Conservation (phyloP, 2,888 invertebrate genomes). For the Elegia similella region DNA sequence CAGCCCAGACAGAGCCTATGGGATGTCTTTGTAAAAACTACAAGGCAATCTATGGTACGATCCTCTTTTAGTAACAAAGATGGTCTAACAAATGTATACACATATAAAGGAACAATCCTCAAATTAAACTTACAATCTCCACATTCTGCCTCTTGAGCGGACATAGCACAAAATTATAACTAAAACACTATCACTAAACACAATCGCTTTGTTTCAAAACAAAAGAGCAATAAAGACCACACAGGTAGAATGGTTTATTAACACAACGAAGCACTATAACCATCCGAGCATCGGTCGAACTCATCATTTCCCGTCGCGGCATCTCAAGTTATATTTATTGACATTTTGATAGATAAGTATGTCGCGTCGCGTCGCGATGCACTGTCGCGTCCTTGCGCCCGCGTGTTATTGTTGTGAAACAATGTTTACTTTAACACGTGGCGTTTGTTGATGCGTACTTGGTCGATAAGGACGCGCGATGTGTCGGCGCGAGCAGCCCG, state of each 20-base stretch:
- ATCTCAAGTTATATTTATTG: slow-evolving; percentile 24
- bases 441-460: slow-evolving; percentile 63
- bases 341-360: slow-evolving; percentile 25
- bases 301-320: slow-evolving; percentile 38
- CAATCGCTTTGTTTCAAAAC: slow-evolving; percentile 33
- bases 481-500: slow-evolving; percentile 63
- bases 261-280: slow-evolving; percentile 50
- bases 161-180: slow-evolving; percentile 46
- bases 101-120: slow-evolving; percentile 27
- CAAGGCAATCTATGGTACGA: background rate
- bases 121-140: slow-evolving; percentile 48
- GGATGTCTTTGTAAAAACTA: too few relatives aligned
- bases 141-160: slow-evolving; percentile 41
- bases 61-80: background rate
- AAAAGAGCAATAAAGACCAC: slow-evolving; percentile 43
- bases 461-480: slow-evolving; percentile 57
- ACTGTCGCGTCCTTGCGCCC: slow-evolving; percentile 64
- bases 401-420: slow-evolving; percentile 78
- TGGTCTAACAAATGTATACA: background rate
- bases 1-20: background rate
- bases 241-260: slow-evolving; percentile 41
- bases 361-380: slow-evolving; percentile 38
- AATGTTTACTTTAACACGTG: slow-evolving; percentile 75
- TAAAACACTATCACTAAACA: slow-evolving; percentile 33
- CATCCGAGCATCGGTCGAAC: slow-evolving; percentile 44